Evolutionary conservation across 1,140 invertebrate species (phyloP), one percentile per base, ranked within the genome.

Genomic region (Arctopsyche grandis): DNA sequence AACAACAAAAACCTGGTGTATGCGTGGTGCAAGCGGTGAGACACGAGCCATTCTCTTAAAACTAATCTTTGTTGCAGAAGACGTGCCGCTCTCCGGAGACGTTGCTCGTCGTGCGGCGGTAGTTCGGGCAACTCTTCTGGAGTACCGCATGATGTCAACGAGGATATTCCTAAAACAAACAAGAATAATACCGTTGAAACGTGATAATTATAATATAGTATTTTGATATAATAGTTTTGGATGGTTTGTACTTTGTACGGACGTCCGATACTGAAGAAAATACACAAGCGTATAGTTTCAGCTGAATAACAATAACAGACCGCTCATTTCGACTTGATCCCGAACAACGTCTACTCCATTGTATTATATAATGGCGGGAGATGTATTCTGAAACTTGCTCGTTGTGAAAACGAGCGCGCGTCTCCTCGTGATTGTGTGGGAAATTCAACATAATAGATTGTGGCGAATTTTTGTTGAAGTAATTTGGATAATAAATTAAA

Each of bases 41-140:
- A 91, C 19, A 89, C 88, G 56, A 94, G 86, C 93, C 93, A 94
- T 86, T 94, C 92, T 75, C 93, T 89, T 74, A 94, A 86, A 29
- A 94, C 92, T 56, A 94, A 88, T 79, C 93, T 89, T 84, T 94
- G 93, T 85, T 94, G 93, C 73, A 94, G 86, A 24, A 93, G 87
- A 66, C 91, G 85, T 14, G 93, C 93, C 0, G 93, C 93, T 29
- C 93, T 88, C 83, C 93, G 93, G 29, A 94, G 85, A 43, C 93
- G 89, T 85, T 93, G 92, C 83, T 93, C 92, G 86, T 94, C 93
- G 76, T 93, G 90, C 1, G 91, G 90, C 77, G 92, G 93, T 77
- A 94, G 85, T 87, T 93, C 91, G 7, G 92, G 92, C 77, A 94
- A 85, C 83, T 90, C 88, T 66, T 91, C 91, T 19, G 90, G 90